Evolutionary conservation across 2,113 vertebrate genomes (phyloP).

Genomic region (Speoplatyrhinus poulsoni): DNA sequence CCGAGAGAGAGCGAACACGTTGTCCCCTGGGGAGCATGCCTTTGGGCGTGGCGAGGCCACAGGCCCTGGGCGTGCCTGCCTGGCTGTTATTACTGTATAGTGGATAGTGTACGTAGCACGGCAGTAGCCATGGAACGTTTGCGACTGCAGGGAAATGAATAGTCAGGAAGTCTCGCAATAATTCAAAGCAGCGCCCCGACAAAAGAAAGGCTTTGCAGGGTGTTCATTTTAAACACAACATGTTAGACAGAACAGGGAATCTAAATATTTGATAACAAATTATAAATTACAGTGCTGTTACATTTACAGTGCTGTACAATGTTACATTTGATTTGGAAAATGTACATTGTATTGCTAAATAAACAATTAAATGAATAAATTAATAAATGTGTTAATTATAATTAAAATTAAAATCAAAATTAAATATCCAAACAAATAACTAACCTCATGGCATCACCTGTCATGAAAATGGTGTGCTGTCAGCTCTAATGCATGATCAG

Average conservation of each 20-base stretch:
- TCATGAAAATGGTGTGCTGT: background rate
- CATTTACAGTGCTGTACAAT: too few species aligned
- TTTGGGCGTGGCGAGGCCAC: conserved; percentile 26
- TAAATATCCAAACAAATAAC: too few species aligned
- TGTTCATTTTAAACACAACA: conserved; percentile 31
- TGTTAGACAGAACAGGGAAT: background rate
- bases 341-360: too few species aligned
- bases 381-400: too few species aligned
- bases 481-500: background rate
- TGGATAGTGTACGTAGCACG: conserved; percentile 54
- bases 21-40: conserved; percentile 31
- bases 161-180: conserved; percentile 68
- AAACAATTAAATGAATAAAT: too few species aligned
- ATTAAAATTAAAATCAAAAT: too few species aligned
- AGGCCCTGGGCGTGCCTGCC: conserved; percentile 30
- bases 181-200: conserved; percentile 69
- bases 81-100: conserved; percentile 53
- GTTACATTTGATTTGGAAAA: too few species aligned
- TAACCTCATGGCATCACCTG: background rate
- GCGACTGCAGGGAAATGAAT: conserved; percentile 43
- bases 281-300: too few species aligned
- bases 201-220: conserved; percentile 45
- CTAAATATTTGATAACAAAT: too few species aligned
- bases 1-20: conserved; percentile 20
- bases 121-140: conserved; percentile 46